Evolutionary conservation across 2,888 invertebrate genomes (phyloP), one percentile per base, ranked within the genome.

Genomic region (Trileptium ribeirensis): DNA sequence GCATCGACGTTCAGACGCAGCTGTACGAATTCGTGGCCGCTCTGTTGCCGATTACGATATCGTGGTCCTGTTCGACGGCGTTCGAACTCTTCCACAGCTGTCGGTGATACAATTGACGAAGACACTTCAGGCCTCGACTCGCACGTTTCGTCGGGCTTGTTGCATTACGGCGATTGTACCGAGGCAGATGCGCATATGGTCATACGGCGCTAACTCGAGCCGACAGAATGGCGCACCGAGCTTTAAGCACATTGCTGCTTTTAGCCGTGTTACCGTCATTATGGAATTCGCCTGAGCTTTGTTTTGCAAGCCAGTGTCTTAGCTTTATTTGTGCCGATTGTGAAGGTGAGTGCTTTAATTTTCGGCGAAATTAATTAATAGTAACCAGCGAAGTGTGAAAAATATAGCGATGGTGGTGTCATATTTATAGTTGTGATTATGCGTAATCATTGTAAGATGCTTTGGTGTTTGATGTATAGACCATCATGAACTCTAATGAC

Each of bases 101-200:
- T 97, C 64, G 95, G 96, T 86, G 96, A 96, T 89, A 96, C 96
- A 90, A 97, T 97, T 90, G 93, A 93, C 86, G 92, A 93, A 0
- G 94, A 94, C 83, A 93, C 94, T 87, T 96, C 97, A 89, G 91
- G 83, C 94, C 94, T 40, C 89, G 89, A 8, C 51, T 51, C 8
- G 51, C 8, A 24, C 51, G 8, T 15, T 8, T 51, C 8, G 24
- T 51, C 24, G 51, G 8, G 51, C 51, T 51, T 15, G 24, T 24
- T 51, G 51, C 8, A 15, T 24, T 51, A 24, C 8, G 51, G 8
- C 8, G 51, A 8, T 51, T 51, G 51, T 24, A 51, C 8, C 24
- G 51, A 51, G 24, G 8, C 51, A 51, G 51, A 51, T 24, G 51
- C 51, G 51, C 24, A 51, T 51, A 51, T 51, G 51, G 24, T 8